These are phyloP conservation scores for Scleropages formosus DNA, from an alignment of 2,797 vertebrate species.

Conservation along the genomic window DNA sequence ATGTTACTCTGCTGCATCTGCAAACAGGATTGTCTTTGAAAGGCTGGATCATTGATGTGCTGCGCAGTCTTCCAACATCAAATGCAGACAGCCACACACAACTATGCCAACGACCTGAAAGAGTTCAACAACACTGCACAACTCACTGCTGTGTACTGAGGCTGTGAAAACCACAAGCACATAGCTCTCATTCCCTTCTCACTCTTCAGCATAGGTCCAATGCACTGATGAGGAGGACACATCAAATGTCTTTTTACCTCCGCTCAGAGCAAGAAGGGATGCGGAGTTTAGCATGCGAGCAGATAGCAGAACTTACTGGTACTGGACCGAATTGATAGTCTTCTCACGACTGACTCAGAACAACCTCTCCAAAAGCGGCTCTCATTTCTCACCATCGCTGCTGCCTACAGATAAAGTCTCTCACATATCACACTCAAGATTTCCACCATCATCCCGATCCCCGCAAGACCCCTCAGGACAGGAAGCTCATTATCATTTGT, in stretches of 20 bases:
- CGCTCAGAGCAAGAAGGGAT: neutral
- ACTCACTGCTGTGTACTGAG: too few relatives aligned
- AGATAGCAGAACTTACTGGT: neutral
- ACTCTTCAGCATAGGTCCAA: neutral
- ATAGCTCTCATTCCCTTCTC: neutral
- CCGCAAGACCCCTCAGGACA: neutral
- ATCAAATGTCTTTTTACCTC: neutral
- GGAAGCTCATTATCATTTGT: slow-evolving; percentile 13
- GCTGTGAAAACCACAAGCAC: neutral
- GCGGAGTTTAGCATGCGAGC: slow-evolving; percentile 5
- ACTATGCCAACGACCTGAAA: neutral
- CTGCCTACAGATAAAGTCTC: neutral
- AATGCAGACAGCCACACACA: neutral
- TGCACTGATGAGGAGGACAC: slow-evolving; percentile 7
- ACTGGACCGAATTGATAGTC: slow-evolving; percentile 14
- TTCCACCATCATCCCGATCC: neutral
- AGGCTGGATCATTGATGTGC: neutral
- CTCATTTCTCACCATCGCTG: neutral
- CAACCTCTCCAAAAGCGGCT: slow-evolving; percentile 13
- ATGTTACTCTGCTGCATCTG: neutral
- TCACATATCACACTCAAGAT: neutral
- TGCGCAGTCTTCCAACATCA: neutral
- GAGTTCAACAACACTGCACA: neutral
- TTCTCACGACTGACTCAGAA: neutral
- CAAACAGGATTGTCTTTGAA: neutral